Conservation (phyloP, 2,797 vertebrate genomes). For the Acanthiza pusilla region DNA sequence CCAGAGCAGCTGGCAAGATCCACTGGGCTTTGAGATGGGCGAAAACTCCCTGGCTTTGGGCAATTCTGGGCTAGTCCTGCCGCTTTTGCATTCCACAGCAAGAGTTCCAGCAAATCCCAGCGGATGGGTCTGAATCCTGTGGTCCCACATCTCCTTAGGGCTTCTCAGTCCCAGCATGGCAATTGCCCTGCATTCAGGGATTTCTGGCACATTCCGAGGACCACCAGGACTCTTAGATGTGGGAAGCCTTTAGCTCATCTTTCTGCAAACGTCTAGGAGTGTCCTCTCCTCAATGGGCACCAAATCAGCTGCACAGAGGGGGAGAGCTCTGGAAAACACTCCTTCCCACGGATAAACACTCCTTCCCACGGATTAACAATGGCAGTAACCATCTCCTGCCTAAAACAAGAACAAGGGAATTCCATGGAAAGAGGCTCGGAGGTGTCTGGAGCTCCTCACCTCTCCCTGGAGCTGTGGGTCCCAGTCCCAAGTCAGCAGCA, state of each 20-base stretch:
- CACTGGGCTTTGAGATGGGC: neutral
- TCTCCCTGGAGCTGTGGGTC: neutral
- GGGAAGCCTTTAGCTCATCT: neutral
- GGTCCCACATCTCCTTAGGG: neutral
- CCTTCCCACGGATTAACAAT: neutral
- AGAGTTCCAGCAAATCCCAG: neutral
- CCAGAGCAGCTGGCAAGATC: neutral
- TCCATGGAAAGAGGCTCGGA: rapidly evolving
- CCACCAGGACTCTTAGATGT: neutral
- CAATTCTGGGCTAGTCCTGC: neutral
- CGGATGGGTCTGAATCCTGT: neutral
- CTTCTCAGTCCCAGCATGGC: neutral
- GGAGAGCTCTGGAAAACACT: neutral
- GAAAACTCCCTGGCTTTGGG: neutral
- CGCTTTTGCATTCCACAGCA: neutral
- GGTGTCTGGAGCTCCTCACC: neutral
- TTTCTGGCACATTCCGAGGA: neutral
- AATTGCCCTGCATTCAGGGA: neutral
- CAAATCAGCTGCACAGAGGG: neutral
- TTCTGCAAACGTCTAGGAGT: neutral
- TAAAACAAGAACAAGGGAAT: neutral
- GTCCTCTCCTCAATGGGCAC: neutral
- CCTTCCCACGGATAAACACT: neutral
- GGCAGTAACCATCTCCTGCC: neutral
- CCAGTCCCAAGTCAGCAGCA: neutral